Base-by-base conservation (phyloP, 2,888 invertebrate species). In the Dinocampus coccinellae region DNA sequence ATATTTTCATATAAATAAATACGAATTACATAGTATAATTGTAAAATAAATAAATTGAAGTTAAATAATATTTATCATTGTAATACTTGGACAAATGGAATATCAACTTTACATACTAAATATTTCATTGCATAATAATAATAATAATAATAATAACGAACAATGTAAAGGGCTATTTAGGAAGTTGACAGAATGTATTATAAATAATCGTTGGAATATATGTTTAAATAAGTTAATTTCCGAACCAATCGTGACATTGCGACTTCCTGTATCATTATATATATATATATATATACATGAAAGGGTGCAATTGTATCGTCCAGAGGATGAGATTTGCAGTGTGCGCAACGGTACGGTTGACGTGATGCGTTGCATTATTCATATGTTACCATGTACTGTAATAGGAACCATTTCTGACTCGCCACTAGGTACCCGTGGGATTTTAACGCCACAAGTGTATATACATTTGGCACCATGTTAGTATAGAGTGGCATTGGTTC, bases 321-420 rank as follows among this genome's bases (percentile, higher is more conserved):
- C 69, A 73, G 77, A 78, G 81, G 81, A 82, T 79, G 83, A 82
- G 84, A 84, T 84, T 85, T 81, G 81, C 80, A 79, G 77, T 76
- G 78, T 76, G 78, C 47, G 47, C 77, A 75, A 78, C 78, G 81
- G 80, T 81, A 81, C 79, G 78, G 80, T 79, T 83, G 82, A 84
- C 79, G 81, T 78, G 84, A 81, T 82, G 82, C 80, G 82, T 81
- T 85, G 84, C 84, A 85, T 85, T 85, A 85, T 85, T 85, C 84
- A 85, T 84, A 82, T 80, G 79, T 78, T 77, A 73, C 73, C 78
- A 53, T 77, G 82, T 78, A 80, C 57, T 76, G 82, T 77, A 80
- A 83, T 79, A 77, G 80, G 80, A 80, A 82, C 79, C 81, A 74
- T 66, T 76, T 74, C 76, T 76, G 78, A 77, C 79, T 78, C 73